These are phyloP conservation scores for Catostylus mosaicus DNA, from an alignment of 30 jellyfish, hydroid and myxozoan genomes.

Conservation along the genomic window DNA sequence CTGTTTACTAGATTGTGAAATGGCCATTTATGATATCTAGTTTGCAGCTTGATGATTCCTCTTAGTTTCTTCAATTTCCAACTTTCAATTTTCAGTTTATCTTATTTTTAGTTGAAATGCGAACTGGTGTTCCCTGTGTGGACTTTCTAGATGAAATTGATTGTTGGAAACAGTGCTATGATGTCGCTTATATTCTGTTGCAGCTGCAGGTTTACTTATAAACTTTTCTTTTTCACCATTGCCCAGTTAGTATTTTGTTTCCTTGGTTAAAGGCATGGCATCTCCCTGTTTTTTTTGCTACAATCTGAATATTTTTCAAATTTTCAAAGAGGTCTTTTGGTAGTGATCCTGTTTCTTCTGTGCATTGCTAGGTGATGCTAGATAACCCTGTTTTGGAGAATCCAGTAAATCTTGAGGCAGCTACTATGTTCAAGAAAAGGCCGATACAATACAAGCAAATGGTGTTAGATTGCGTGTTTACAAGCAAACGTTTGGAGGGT, in stretches of 20 bases:
- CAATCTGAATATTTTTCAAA: neutral
- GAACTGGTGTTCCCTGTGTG: slow-evolving; percentile 69
- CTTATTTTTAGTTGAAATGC: slow-evolving; percentile 54
- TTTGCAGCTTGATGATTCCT: no score
- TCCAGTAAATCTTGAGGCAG: slow-evolving; percentile 78
- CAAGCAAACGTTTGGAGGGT: slow-evolving; percentile 71
- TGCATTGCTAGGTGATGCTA: slow-evolving; percentile 44
- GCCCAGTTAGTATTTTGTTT: neutral
- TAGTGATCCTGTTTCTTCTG: neutral
- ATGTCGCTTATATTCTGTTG: slow-evolving; percentile 48
- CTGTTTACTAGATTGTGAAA: no score
- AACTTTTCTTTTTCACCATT: neutral
- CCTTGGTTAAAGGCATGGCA: neutral
- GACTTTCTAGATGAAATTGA: slow-evolving; percentile 43
- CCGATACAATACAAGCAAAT: slow-evolving; percentile 76
- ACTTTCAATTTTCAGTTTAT: no score
- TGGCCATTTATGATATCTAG: no score
- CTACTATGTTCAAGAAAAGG: slow-evolving; percentile 28
- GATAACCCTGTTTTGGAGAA: slow-evolving; percentile 75
- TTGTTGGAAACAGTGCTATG: slow-evolving; percentile 48
- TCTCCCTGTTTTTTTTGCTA: neutral
- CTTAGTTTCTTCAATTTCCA: no score
- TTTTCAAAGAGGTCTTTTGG: neutral
- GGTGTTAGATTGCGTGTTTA: slow-evolving; percentile 70
- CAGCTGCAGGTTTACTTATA: slow-evolving; percentile 53